A percentile compares a stretch with the other conserved stretches of the same genome.
Conservation (phyloP, 2,113 vertebrate species). For the Chloropsis hardwickii region DNA sequence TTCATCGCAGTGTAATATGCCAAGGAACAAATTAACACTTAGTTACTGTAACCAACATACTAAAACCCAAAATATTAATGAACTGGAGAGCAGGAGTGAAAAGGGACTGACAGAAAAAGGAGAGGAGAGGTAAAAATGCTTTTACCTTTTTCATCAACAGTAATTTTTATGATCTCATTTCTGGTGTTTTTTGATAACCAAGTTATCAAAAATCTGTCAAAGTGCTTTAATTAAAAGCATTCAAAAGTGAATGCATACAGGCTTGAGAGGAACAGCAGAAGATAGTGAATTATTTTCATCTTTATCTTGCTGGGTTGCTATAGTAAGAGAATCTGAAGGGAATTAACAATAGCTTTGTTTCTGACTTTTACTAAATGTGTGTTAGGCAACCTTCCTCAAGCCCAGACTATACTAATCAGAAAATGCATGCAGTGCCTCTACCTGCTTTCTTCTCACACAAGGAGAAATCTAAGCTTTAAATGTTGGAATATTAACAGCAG, state of each 20-base stretch:
- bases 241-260: not conserved
- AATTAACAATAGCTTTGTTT: constrained; percentile 40
- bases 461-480: not conserved
- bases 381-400: constrained; percentile 30
- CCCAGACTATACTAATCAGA: constrained; percentile 9
- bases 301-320: constrained; percentile 31
- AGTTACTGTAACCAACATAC: constrained; percentile 70
- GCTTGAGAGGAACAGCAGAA: constrained; percentile 20
- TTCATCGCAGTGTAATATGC: constrained; percentile 75
- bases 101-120: not conserved
- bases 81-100: not conserved
- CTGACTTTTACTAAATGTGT: constrained; percentile 27
- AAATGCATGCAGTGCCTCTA: not conserved
- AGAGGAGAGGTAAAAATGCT: not conserved
- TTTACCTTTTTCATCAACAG: not conserved
- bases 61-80: constrained; percentile 66
- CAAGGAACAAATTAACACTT: constrained; percentile 80
- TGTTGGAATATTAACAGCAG: not conserved
- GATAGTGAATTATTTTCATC: constrained; percentile 29
- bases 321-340: constrained; percentile 26
- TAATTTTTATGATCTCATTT: not conserved
- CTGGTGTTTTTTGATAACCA: not conserved
- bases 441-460: not conserved
- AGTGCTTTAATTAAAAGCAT: constrained; percentile 13
- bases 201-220: constrained; percentile 46